phyloP scores from a whole-genome alignment of 2,888 invertebrate species.

The Thereva unica region DNA sequence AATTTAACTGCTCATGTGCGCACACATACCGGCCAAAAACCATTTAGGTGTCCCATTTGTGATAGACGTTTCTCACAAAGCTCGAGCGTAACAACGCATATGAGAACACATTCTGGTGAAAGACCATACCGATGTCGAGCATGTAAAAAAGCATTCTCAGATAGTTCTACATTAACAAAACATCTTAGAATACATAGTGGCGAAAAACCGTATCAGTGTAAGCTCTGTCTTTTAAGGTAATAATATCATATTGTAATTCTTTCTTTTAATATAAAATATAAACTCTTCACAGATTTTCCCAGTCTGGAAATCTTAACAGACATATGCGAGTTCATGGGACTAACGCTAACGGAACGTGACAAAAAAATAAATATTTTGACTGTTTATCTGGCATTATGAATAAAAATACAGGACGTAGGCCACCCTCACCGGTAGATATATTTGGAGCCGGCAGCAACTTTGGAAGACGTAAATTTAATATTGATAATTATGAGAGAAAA shows the following conservation, averaged over 20 bases:
- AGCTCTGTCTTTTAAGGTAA: slow-evolving; percentile 85
- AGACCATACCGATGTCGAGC: slow-evolving; percentile 93
- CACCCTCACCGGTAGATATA: neutral
- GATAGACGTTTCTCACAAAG: slow-evolving; percentile 96
- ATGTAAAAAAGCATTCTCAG: slow-evolving; percentile 98
- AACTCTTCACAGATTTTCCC: slow-evolving; percentile 75
- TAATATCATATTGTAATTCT: slow-evolving; percentile 3
- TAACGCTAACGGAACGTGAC: slow-evolving; percentile 68
- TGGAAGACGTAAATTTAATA: too few species aligned
- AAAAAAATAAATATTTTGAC: slow-evolving; percentile 48
- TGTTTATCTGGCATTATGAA: neutral
- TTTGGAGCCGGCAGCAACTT: too few species aligned
- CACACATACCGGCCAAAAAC: slow-evolving; percentile 94
- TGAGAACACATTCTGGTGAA: slow-evolving; percentile 99
- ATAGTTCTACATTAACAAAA: slow-evolving; percentile 97
- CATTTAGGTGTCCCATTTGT: slow-evolving; percentile 96
- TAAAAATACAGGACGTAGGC: neutral
- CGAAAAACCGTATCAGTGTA: slow-evolving; percentile 98
- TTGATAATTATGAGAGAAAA: too few species aligned
- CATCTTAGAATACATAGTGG: slow-evolving; percentile 84
- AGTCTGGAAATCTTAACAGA: slow-evolving; percentile 97
- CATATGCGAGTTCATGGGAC: slow-evolving; percentile 97
- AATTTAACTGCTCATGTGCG: slow-evolving; percentile 95
- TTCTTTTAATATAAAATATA: neutral
- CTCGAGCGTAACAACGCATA: slow-evolving; percentile 94